Evolutionary conservation across 2,113 vertebrate species (phyloP), one percentile per base, ranked within the genome.

Genomic region (Tetraodon nigroviridis): DNA sequence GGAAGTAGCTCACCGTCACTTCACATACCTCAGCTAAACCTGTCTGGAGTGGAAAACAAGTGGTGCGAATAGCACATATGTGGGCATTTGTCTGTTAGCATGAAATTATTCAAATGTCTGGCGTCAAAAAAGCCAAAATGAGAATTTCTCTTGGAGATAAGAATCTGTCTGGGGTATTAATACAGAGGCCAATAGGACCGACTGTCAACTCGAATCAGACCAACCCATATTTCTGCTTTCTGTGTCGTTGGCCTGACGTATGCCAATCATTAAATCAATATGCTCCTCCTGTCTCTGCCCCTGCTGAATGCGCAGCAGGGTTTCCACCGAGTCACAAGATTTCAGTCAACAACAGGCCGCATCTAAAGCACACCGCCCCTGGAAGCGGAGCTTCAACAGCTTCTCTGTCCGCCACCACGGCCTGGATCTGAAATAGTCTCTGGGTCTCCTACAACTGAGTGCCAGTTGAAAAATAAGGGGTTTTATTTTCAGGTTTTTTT

Each of bases 241-340:
- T 42, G n/a, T 56, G 19, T 59, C 64, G 3, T 24, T 5, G 4
- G 8, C 13, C 62, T n/a, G 27, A 67, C 27, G 19, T 24, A 64
- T 65, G 57, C 24, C 27, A 4, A 78, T 72, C 58, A 55, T 61
- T 68, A 58, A 44, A 27, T 37, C 32, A 53, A 60, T 57, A 64
- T 64, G 58, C 47, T 24, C 32, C 32, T 11, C 7, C 32, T 37
- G 32, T 32, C 45, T 60, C 42, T 55, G 19, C 60, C 67, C 55
- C 49, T 57, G 64, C 56, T 58, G 61, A 45, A 52, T 56, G 45
- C 67, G 40, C 50, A 29, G 44, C 64, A 61, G 58, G 71, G 59
- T 70, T 79, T 75, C 54, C 51, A 64, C 79, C 54, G 62, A 64
- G 72, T 72, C 64, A 52, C 45, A 53, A 51, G 65, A 59, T 76